Base-by-base conservation (phyloP, 2,113 vertebrate genomes). In the Microtus montanus region DNA sequence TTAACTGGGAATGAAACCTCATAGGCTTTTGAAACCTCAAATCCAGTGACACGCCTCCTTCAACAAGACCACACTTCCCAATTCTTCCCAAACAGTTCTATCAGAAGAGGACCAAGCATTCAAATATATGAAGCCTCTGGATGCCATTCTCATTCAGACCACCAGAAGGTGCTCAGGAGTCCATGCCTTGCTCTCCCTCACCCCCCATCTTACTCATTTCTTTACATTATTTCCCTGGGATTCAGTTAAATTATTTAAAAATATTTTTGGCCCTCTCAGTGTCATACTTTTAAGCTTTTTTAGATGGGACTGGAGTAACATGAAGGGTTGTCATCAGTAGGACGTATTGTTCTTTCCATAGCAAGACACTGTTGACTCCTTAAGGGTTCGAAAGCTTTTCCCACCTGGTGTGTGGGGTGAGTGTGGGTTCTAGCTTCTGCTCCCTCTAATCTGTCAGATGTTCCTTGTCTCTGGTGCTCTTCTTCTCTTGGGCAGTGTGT, bases 221-320 rank as follows among this genome's bases (percentile, higher is more conserved):
- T 90, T 80, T 77, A 87, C 61, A n/a, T 49, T 33, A 7, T 84
- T 68, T 52, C 54, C 61, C 44, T n/a, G 33, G 8, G 5, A 77
- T 66, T 28, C 41, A 71, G 61, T 33, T 52, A 78, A 52, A 35
- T 78, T 78, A 78, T 52, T 78, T 78, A 49, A 30, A 78, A 49
- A 33, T 49, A 78, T 20, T 87, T 87, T 92, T 78, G 63, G 64
- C 87, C 1, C 41, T 87, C 35, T 87, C 33, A n/a, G 28, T 22
- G 22, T 90, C 68, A 63, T 47, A 28, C 30, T 71, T 94, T 89
- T 94, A 89, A 86, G 68, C 61, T 82, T 87, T 89, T 12, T 77
- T 63, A 38, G 13, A 19, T 87, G 30, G 78, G 12, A 77, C 47
- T 41, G 54, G 71, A 77, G 17, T 44, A 83, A 15, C 61, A 44